Conservation (phyloP, 2,113 vertebrate species). For the Speoplatyrhinus poulsoni region DNA sequence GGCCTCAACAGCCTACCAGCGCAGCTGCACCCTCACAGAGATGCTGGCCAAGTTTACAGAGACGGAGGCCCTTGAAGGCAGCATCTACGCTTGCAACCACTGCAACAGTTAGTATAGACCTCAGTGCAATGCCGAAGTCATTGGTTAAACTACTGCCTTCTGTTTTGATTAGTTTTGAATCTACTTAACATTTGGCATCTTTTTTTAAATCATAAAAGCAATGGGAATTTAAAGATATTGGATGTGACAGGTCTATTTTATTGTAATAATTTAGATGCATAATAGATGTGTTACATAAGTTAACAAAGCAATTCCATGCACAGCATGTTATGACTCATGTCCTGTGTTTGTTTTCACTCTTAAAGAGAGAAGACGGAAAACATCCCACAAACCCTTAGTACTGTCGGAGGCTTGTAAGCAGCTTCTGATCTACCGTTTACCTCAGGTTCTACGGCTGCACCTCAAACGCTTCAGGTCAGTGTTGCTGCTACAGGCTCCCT, state of each 20-base stretch:
- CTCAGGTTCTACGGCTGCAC: constrained; percentile 99
- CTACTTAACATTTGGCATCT: too few species aligned
- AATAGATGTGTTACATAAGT: too few species aligned
- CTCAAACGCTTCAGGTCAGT: constrained; percentile 98
- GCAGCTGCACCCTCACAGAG: constrained; percentile 92
- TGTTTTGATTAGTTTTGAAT: too few species aligned
- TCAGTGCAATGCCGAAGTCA: background rate
- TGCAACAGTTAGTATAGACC: constrained; percentile 91
- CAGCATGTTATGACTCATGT: too few species aligned
- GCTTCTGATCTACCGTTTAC: constrained; percentile 99
- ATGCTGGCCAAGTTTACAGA: constrained; percentile 99
- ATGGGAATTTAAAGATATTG: too few species aligned
- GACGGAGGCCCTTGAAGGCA: constrained; percentile 94
- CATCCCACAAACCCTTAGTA: constrained; percentile 92
- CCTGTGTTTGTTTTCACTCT: too few species aligned
- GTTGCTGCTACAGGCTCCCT: background rate
- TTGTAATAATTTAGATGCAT: too few species aligned
- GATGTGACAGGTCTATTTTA: too few species aligned
- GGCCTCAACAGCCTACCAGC: constrained; percentile 77
- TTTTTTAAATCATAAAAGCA: too few species aligned
- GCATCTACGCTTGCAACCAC: constrained; percentile 97
- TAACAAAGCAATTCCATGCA: too few species aligned
- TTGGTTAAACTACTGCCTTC: too few species aligned
- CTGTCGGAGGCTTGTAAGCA: constrained; percentile 97
- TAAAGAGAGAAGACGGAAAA: constrained; percentile 90